A percentile compares a stretch with the other conserved stretches of the same genome.
Evolutionary conservation across 2,113 vertebrate species (phyloP).

Genomic region (Heterotis niloticus): DNA sequence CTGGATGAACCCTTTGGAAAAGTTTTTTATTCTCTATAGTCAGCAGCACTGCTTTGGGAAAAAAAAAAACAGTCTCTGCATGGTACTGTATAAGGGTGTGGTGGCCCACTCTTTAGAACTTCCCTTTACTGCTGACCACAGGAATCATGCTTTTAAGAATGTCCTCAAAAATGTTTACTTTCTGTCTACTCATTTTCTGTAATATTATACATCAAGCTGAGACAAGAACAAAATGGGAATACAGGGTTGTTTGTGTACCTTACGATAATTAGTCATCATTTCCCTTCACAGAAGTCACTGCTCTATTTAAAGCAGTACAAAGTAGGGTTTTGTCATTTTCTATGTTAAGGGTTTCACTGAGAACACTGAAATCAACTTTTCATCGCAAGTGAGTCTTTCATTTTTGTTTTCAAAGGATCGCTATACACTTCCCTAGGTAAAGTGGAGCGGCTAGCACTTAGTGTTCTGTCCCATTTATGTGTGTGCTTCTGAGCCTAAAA

Average conservation of each 20-base stretch:
- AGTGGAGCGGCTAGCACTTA: not conserved
- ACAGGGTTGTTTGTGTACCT: not conserved
- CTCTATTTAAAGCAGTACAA: not conserved
- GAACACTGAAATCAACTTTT: not conserved
- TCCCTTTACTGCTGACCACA: slow-evolving; percentile 52
- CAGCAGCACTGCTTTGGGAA: slow-evolving; percentile 31
- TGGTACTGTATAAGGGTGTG: slow-evolving; percentile 53
- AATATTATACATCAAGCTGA: not conserved
- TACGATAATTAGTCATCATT: not conserved
- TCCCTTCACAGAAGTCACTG: not conserved
- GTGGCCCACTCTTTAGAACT: slow-evolving; percentile 39
- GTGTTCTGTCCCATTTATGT: not conserved
- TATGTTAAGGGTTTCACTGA: too few relatives aligned
- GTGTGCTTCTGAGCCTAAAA: slow-evolving; percentile 6
- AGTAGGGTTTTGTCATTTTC: not conserved
- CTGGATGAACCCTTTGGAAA: slow-evolving; percentile 39
- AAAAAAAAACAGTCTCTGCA: slow-evolving; percentile 30
- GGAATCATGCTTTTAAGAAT: slow-evolving; percentile 47
- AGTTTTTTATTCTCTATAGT: slow-evolving; percentile 27
- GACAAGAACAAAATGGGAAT: not conserved
- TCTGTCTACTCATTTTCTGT: not conserved
- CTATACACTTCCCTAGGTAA: not conserved
- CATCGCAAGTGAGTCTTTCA: not conserved
- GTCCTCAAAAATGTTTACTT: slow-evolving; percentile 24
- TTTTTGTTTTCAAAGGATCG: not conserved